phyloP scores from a whole-genome alignment of 2,113 vertebrate genomes.

The Pseudopodoces humilis region DNA sequence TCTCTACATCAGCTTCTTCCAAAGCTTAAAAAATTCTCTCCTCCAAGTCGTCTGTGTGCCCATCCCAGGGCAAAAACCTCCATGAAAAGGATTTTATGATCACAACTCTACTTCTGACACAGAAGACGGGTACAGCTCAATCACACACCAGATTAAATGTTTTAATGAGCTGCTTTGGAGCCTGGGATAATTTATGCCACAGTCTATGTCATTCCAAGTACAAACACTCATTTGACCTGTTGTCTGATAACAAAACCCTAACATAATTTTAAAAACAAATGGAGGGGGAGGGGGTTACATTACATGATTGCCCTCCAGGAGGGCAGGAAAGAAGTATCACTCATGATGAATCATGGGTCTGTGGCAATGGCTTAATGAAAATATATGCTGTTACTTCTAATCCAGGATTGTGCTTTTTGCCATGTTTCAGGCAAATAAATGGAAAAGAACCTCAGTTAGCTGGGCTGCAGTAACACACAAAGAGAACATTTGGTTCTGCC shows the following conservation, averaged over 20 bases:
- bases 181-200: constrained; percentile 1
- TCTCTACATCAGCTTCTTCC: background rate
- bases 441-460: background rate
- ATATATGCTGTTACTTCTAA: background rate
- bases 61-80: background rate
- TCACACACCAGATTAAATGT: background rate
- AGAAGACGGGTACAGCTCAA: background rate
- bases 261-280: constrained; percentile 9
- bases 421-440: background rate
- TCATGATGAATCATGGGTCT: background rate
- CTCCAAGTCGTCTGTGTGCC: background rate
- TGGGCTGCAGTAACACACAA: background rate
- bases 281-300: background rate
- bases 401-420: background rate
- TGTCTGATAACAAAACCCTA: constrained; percentile 8
- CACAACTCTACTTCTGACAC: background rate
- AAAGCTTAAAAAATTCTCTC: background rate
- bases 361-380: background rate
- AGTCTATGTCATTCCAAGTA: background rate
- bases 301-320: background rate
- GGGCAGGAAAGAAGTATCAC: background rate
- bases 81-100: background rate
- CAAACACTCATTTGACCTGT: constrained; percentile 6
- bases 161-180: background rate
- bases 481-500: background rate